phyloP scores from a whole-genome alignment of 1,140 invertebrate genomes.

The Philopotamus ludificatus region DNA sequence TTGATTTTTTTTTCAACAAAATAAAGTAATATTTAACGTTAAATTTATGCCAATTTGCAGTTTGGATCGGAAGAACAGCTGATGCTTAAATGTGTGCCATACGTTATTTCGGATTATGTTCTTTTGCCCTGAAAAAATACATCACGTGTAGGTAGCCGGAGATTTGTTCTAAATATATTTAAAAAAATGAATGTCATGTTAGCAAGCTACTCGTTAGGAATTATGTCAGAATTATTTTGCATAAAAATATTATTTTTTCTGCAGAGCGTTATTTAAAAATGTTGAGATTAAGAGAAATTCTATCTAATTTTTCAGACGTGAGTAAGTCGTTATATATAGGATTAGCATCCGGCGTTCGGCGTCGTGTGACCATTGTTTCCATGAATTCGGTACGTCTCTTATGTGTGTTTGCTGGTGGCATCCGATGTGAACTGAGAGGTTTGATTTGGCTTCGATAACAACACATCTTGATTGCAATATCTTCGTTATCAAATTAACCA shows the following conservation, averaged over 20 bases:
- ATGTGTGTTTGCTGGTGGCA: no score
- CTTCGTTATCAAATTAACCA: not conserved
- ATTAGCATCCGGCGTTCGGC: no score
- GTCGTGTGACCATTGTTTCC: no score
- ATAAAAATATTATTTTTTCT: not conserved
- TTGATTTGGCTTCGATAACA: not conserved
- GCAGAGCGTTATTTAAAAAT: not conserved
- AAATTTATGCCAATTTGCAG: not conserved
- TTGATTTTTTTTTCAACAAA: not conserved
- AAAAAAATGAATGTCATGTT: not conserved
- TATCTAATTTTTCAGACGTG: not conserved
- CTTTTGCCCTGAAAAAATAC: not conserved
- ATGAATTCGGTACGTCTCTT: no score
- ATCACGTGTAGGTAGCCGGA: not conserved
- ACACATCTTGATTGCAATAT: not conserved
- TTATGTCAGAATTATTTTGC: not conserved
- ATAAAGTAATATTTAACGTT: not conserved
- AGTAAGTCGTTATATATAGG: not conserved
- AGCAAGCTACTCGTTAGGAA: not conserved
- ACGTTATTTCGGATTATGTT: not conserved
- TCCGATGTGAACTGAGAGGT: not conserved
- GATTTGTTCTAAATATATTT: not conserved
- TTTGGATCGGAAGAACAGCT: not conserved
- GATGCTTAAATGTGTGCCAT: no score
- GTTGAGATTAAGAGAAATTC: not conserved